Evolutionary conservation across 53 echinoderm and acorn worm genomes (phyloP), one percentile per base, ranked within the genome.

Genomic region (Zoroaster sp.): DNA sequence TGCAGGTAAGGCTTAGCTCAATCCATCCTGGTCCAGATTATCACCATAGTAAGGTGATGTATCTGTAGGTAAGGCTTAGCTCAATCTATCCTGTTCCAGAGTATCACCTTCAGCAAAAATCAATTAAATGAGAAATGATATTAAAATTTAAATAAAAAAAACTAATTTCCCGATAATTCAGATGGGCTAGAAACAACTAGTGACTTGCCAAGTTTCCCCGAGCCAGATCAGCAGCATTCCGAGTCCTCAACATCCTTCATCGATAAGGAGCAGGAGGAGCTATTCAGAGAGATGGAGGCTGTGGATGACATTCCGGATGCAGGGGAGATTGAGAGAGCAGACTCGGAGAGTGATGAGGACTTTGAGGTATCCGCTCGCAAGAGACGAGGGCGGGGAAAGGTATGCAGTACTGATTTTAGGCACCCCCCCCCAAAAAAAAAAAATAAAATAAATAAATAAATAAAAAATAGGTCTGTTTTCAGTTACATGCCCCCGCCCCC

Each of bases 331-430:
- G 98, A 98, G 83, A 83, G 94, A 28, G 91, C 92, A 0, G 96
- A 93, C 53, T 95, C 97, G 9, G 97, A 96, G 70, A 96, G 97
- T 34, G 98, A 98, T 63, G 98, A 98, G 74, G 98, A 98, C 78
- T 98, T 94, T 80, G 98, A 96, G 52, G 91, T 98, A 53, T 88
- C 93, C 35, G 69, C 94, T 17, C 75, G 90, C 44, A 95, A 93
- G 83, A 95, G 77, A 34, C 45, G 80, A 15, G 89, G 89, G 11
- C 51, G 80, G 55, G 81, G 81, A 25, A 80, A 89, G 52, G 79
- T 74, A n/a, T n/a, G n/a, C n/a, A n/a, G n/a, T n/a, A n/a, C n/a
- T n/a, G n/a, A n/a, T n/a, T n/a, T n/a, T n/a, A n/a, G n/a, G n/a
- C n/a, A n/a, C n/a, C n/a, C n/a, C n/a, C n/a, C n/a, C n/a, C n/a